Conservation (phyloP, 2,113 vertebrate species). For the Morone saxatilis region DNA sequence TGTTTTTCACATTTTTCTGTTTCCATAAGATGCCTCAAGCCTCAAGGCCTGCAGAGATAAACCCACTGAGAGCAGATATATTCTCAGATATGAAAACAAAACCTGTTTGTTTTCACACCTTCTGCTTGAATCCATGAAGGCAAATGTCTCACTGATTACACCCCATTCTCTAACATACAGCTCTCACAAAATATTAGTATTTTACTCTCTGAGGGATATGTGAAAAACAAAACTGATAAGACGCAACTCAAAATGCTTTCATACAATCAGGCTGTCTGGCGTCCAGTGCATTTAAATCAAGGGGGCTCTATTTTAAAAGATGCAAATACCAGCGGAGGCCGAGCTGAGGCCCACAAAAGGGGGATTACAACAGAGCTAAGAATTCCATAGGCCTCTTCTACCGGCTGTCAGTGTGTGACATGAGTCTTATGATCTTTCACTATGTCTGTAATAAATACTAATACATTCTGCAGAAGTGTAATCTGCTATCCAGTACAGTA, state of each 20-base stretch:
- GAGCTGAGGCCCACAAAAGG: slow-evolving; percentile 60
- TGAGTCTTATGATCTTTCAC: slow-evolving; percentile 33
- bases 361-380: slow-evolving; percentile 46
- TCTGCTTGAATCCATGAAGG: background rate
- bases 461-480: slow-evolving; percentile 11
- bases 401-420: slow-evolving; percentile 19
- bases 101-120: background rate
- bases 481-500: background rate
- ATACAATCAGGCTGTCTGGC: background rate
- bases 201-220: background rate
- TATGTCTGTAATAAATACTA: slow-evolving; percentile 10
- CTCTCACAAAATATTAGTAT: background rate
- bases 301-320: slow-evolving; percentile 68
- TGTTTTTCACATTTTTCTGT: slow-evolving; percentile 1
- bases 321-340: slow-evolving; percentile 69
- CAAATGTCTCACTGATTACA: background rate
- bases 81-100: slow-evolving; percentile 8
- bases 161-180: background rate
- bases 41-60: background rate
- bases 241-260: background rate
- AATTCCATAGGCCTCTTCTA: slow-evolving; percentile 45
- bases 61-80: background rate
- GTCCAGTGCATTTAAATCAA: slow-evolving; percentile 51
- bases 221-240: background rate
- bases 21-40: background rate